Percentiles rank a stretch among this genome's conserved stretches.
Evolutionary conservation across 2,113 vertebrate genomes (phyloP).

Genomic region (Tachysurus vachellii): DNA sequence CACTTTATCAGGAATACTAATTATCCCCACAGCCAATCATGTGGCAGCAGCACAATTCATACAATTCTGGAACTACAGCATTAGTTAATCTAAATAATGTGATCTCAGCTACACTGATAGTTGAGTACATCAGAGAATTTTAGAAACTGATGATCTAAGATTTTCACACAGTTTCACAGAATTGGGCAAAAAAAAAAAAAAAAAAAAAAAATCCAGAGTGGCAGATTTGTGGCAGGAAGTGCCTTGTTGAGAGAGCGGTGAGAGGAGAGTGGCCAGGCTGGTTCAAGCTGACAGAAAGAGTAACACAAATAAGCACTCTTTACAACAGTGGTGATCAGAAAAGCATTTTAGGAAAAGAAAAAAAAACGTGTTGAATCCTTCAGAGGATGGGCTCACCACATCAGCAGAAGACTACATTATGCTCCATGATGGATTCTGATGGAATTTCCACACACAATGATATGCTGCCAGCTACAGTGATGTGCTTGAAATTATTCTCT

Average conservation of each 20-base stretch:
- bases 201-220: background rate
- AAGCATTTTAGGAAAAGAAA: background rate
- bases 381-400: background rate
- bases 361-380: background rate
- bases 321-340: background rate
- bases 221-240: background rate
- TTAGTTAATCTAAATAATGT: background rate
- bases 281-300: background rate
- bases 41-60: background rate
- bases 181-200: background rate
- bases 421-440: background rate
- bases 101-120: background rate
- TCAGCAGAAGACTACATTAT: background rate
- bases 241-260: background rate
- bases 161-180: background rate
- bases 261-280: background rate
- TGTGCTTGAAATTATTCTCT: conserved; percentile 9
- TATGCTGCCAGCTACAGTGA: background rate
- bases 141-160: background rate
- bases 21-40: no score
- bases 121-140: background rate
- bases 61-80: background rate
- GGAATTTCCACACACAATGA: background rate
- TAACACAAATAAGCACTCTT: background rate
- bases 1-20: background rate